Base-by-base conservation (phyloP, 1,140 invertebrate species). In the Zaprionus ghesquierei region DNA sequence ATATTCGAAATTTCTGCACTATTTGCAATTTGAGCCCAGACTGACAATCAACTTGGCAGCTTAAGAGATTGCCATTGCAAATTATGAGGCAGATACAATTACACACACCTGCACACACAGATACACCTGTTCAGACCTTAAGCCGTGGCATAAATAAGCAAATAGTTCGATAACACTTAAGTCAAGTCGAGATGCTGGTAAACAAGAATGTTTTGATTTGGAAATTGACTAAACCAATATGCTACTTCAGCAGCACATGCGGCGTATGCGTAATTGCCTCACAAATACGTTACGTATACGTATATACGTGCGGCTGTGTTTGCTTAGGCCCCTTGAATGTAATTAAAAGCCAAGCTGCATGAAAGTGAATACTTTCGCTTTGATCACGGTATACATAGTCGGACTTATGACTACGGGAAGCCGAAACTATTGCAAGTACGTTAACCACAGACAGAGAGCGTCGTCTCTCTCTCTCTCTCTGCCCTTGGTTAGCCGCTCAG, bases 121-220 rank as follows among this genome's bases (percentile, higher is more conserved):
- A 56, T 4, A 41, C 25, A 56, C 22, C 33, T 58, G 55, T 8
- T 38, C 6, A 66, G 15, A 38, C 59, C 27, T 0, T 60, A 38
- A 38, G 29, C 20, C 41, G 18, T 56, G 51, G 58, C 64, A 79
- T 84, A 85, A 74, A 74, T 74, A 77, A 68, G 54, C 76, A 87
- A 79, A 86, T 82, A 82, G 79, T 82, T 87, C 79, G 75, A 82
- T 87, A 65, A 62, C 61, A 72, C 78, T 84, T 73, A 68, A 79
- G 49, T 35, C 49, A 77, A 76, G 80, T 53, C 50, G 49, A 54
- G 25, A n/a, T 6, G 50, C 25, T 50, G 55, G 71, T 68, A 82
- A 87, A 87, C 87, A 87, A 87, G 81, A 71, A 87, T 87, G 69
- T 73, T 86, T 86, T 79, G 71, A 76, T 82, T 79, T 65, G 46